A percentile compares a stretch with the other conserved stretches of the same genome.
phyloP scores from a whole-genome alignment of 1,140 invertebrate species.

The Cyrtorhinus lividipennis region DNA sequence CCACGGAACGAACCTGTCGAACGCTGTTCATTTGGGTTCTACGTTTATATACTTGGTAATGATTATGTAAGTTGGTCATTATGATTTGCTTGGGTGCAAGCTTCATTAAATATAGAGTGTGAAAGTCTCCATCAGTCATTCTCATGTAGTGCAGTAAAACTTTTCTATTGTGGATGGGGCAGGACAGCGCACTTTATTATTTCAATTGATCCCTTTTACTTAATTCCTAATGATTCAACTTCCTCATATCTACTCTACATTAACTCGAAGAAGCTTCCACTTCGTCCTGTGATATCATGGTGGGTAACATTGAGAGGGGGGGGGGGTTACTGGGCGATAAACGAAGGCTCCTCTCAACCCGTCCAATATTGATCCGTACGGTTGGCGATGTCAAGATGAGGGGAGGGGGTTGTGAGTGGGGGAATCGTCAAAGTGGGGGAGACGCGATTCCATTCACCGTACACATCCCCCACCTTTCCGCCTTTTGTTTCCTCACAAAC shows the following conservation, averaged over 20 bases:
- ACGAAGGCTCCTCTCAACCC: not conserved
- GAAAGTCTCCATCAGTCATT: too few relatives aligned
- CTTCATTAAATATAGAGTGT: too few relatives aligned
- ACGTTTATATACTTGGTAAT: too few relatives aligned
- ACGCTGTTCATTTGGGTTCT: too few relatives aligned
- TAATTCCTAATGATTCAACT: not conserved
- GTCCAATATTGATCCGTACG: constrained; percentile 8
- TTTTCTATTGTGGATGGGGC: too few relatives aligned
- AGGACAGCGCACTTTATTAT: not conserved
- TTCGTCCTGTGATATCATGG: not conserved
- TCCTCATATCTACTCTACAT: not conserved
- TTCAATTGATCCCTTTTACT: not conserved
- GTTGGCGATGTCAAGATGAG: constrained; percentile 4
- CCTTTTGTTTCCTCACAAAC: not conserved
- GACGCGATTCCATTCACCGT: constrained; percentile 4
- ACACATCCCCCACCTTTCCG: not conserved
- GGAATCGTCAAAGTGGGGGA: not conserved
- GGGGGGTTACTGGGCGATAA: too few relatives aligned
- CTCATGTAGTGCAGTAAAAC: too few relatives aligned
- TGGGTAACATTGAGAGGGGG: too few relatives aligned
- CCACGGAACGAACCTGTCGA: too few relatives aligned
- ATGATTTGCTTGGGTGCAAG: too few relatives aligned
- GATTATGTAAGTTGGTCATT: too few relatives aligned
- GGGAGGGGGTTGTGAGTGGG: not conserved
- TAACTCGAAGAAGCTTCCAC: not conserved